Evolutionary conservation across 1,140 invertebrate species (phyloP), one percentile per base, ranked within the genome.

Genomic region (Pogonus chalceus): DNA sequence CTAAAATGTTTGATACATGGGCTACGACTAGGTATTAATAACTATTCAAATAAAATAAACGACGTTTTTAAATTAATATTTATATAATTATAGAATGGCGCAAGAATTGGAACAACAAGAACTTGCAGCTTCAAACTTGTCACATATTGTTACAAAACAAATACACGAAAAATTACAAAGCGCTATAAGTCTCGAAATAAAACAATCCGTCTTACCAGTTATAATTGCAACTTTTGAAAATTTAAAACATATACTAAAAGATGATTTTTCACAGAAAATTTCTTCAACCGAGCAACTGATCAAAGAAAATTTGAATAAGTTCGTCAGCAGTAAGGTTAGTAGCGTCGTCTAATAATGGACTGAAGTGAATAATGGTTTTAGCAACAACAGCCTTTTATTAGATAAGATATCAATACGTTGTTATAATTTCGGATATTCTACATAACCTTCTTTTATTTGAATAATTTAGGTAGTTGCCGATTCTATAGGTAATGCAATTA

Each of bases 251-350:
- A 74, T 87, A 70, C 64, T 92, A 62, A 78, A 87, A 68, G 68
- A 78, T 53, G 78, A 89, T 63, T 71, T 88, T 12, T 75, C 78
- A 16, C 77, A 83, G 64, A 89, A 90, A 67, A 68, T 87, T 10
- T 72, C 74, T 52, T 73, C 80, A 35, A 82, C 81, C 23, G 89
- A 94, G 70, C 73, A 80, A 35, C 70, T 85, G 37, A 67, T 94
- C 9, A 82, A 85, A 55, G 85, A 91, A 49, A 90, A 86, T 69
- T 82, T 93, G 52, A 73, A 77, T 2, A 87, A 92, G 65, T 68
- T 90, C 18, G 77, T 90, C 56, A 80, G 77, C 56, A 88, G 84
- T 65, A 82, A 84, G 71, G 83, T 85, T 67, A 63, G 68, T 69
- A n/a, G n/a, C n/a, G n/a, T n/a, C n/a, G n/a, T n/a, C n/a, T n/a